Conservation (phyloP, 2,113 vertebrate genomes). For the Heteronetta atricapilla region DNA sequence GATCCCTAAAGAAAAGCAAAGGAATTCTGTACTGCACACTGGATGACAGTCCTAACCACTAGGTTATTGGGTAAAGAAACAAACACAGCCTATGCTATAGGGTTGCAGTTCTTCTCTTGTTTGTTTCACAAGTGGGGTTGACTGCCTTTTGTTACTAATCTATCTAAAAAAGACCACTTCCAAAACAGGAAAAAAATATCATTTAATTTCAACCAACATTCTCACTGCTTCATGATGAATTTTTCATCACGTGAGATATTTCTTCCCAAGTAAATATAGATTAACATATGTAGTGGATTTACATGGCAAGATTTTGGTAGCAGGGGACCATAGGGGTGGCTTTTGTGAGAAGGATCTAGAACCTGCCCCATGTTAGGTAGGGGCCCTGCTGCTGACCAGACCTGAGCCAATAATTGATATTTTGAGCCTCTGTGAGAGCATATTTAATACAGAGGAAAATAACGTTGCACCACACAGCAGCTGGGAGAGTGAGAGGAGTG, state of each 20-base stretch:
- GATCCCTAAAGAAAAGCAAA: background rate
- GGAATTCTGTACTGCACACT: background rate
- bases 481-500: no score
- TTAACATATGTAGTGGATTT: background rate
- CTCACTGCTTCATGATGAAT: background rate
- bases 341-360: no score
- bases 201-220: background rate
- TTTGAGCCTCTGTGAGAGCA: no score
- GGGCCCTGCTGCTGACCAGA: no score
- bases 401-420: no score
- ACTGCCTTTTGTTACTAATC: background rate
- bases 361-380: no score
- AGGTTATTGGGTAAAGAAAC: background rate
- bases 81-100: background rate
- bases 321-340: no score
- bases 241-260: background rate
- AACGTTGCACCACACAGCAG: no score
- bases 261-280: background rate
- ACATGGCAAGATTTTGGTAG: no score
- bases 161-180: background rate
- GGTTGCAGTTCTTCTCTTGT: background rate
- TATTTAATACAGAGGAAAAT: no score
- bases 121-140: background rate
- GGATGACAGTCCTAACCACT: background rate
- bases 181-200: background rate